Conservation (phyloP, 2,797 vertebrate species). For the Avahi laniger region DNA sequence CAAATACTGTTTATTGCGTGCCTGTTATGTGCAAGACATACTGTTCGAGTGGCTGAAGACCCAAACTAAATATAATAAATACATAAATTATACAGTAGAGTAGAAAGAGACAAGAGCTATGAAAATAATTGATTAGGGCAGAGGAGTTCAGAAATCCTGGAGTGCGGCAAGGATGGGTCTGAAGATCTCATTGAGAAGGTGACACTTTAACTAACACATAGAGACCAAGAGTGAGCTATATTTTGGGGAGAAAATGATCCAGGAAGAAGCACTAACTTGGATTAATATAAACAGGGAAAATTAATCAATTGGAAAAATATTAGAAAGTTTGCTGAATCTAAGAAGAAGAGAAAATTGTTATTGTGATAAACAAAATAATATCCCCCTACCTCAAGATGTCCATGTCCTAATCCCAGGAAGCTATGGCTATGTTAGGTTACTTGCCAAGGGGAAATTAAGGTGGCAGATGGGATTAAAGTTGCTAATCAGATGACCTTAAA, state of each 20-base stretch:
- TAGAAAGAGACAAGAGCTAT: not conserved
- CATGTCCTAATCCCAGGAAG: not conserved
- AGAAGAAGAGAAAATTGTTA: not conserved
- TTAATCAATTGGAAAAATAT: not conserved
- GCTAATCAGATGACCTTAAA: not conserved
- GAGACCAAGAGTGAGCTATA: not conserved
- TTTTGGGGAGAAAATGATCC: not conserved
- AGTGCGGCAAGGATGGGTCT: not conserved
- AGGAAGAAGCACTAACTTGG: not conserved
- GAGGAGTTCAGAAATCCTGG: not conserved
- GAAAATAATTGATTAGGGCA: not conserved
- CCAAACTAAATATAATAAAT: not conserved
- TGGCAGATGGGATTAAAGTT: not conserved
- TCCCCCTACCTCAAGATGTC: accelerated
- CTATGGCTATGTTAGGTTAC: not conserved
- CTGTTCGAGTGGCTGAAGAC: not conserved
- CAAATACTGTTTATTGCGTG: not conserved
- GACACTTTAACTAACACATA: not conserved
- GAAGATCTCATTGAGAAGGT: not conserved
- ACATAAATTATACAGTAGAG: not conserved
- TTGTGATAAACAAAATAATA: not conserved
- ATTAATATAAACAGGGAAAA: not conserved
- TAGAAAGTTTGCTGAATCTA: not conserved
- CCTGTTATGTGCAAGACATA: not conserved
- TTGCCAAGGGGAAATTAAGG: not conserved